A percentile compares a stretch with the other conserved stretches of the same genome.
Evolutionary conservation across 1,140 invertebrate genomes (phyloP).

Genomic region (Zaprionus taronus): DNA sequence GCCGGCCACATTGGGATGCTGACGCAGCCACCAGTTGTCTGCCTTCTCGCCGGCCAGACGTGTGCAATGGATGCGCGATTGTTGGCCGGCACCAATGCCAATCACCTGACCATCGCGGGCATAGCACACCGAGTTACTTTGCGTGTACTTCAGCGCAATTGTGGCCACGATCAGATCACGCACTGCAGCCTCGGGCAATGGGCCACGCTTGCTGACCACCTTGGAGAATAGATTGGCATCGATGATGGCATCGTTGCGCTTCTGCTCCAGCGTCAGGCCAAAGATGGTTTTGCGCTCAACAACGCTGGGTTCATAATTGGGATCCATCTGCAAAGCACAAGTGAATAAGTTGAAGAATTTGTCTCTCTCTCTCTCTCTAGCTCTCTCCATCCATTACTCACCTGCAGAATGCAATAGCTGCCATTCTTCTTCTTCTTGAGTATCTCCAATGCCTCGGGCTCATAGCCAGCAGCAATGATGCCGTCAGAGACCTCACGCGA

Average conservation of each 20-base stretch:
- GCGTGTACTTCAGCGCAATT: constrained; percentile 98
- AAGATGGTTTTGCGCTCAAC: constrained; percentile 95
- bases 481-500: constrained; percentile 97
- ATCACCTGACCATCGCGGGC: constrained; percentile 94
- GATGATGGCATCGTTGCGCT: constrained; percentile 95
- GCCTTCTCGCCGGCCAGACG: constrained; percentile 98
- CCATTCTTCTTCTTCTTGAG: constrained; percentile 98
- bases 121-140: constrained; percentile 87
- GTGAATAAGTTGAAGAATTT: neutral
- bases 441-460: constrained; percentile 92
- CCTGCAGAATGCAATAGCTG: constrained; percentile 94
- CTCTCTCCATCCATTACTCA: constrained; percentile 40
- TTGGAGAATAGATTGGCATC: constrained; percentile 92
- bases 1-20: constrained; percentile 93
- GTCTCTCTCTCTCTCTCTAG: neutral
- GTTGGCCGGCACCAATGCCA: constrained; percentile 98
- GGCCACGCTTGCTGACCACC: constrained; percentile 90
- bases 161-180: constrained; percentile 98
- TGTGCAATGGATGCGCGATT: constrained; percentile 98
- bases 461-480: constrained; percentile 97
- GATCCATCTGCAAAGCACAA: constrained; percentile 91
- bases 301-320: constrained; percentile 91
- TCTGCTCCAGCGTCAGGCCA: constrained; percentile 96
- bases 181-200: constrained; percentile 90
- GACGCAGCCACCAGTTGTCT: constrained; percentile 99